Conservation (phyloP, 92 coral and sea anemone species). For the Porites evermanni region DNA sequence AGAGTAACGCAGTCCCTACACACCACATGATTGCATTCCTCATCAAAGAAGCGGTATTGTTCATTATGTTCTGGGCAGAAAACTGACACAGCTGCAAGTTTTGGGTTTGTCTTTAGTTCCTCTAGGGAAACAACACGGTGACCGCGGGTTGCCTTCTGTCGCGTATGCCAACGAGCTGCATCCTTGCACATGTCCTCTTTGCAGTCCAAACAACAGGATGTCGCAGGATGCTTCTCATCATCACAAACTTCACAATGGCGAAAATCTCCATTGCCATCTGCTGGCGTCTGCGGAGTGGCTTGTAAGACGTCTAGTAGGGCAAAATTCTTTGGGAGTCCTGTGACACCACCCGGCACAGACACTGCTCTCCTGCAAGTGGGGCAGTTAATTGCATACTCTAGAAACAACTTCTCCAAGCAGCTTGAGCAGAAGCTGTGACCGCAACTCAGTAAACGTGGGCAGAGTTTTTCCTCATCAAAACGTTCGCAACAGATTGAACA, state of each 20-base stretch:
- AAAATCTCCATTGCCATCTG: not conserved
- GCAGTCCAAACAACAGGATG: conserved; percentile 13
- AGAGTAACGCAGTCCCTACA: conserved; percentile 9
- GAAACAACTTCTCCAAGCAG: not conserved
- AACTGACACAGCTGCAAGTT: not conserved
- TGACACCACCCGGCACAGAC: conserved; percentile 2
- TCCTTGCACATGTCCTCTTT: conserved; percentile 12
- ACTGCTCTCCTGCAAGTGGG: conserved; percentile 8
- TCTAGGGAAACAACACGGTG: conserved; percentile 11
- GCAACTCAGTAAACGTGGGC: conserved; percentile 26
- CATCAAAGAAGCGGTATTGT: conserved; percentile 12
- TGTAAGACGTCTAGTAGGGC: not conserved
- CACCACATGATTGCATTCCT: not conserved
- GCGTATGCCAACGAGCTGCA: conserved; percentile 4
- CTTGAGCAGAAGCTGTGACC: conserved; percentile 21
- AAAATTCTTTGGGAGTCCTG: conserved; percentile 13
- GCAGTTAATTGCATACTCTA: not conserved
- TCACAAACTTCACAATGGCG: conserved; percentile 8
- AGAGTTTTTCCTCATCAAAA: conserved; percentile 6
- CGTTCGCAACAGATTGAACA: conserved; percentile 25
- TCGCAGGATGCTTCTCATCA: not conserved
- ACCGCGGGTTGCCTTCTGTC: not conserved
- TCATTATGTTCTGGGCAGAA: conserved; percentile 13
- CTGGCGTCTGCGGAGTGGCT: not conserved
- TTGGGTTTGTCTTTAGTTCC: conserved; percentile 4